Base-by-base conservation (phyloP, 2,888 invertebrate genomes). In the Catocala nupta region DNA sequence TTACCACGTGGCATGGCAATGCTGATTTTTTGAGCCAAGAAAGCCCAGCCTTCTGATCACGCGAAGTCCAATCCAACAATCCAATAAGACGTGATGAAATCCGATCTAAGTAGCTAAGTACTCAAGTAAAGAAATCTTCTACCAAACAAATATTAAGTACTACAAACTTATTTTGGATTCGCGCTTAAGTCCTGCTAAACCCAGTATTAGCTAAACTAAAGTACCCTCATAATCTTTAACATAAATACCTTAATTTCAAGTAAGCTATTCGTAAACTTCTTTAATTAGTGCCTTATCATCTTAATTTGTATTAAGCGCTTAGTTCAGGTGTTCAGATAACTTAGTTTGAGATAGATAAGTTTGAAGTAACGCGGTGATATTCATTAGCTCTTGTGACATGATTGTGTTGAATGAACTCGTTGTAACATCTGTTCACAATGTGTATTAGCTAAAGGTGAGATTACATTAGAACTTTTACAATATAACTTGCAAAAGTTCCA, bases 231-330 rank as follows among this genome's bases (percentile, higher is more conserved):
- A 49, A 49, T 34, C 49, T n/a, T 49, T 49, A 6, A 33, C 12
- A 2, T 13, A 36, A 43, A 34, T 16, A 34, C 4, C 44, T 57
- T 16, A 39, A 45, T 58, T 45, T 11, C 44, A 50, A n/a, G 9
- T 12, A 8, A n/a, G 13, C 16, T 34, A 44, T 36, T 52, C 5
- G n/a, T n/a, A 57, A 52, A n/a, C 39, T 34, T 44, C 44, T 34
- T 42, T 47, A 33, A 49, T 50, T 11, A 44, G 34, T 34, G 11
- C 33, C 49, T 44, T 34, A 51, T 44, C 7, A 39, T n/a, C 45
- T 49, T 55, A 45, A 50, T 36, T 54, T 44, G 16, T 16, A 60
- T 39, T 45, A 47, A 9, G 36, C 45, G 42, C 34, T 44, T 45
- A 50, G 45, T 44, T 50, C 4, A 45, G 13, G 12, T 50, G 36